Percentiles rank a stretch among this genome's conserved stretches.
Conservation (phyloP, 1,140 invertebrate genomes). For the Drosophila miranda region DNA sequence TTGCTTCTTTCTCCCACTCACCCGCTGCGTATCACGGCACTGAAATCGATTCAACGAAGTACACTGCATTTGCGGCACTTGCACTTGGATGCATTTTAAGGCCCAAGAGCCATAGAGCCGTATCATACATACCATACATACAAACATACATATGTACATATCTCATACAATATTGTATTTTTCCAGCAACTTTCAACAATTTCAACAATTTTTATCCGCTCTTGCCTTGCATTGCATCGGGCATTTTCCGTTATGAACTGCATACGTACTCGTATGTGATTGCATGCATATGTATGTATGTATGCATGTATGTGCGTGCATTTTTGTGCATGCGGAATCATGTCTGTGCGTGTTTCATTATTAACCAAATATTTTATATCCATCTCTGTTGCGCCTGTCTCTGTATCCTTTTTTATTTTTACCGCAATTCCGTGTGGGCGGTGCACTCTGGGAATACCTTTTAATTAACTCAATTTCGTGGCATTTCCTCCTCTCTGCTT, state of each 20-base stretch:
- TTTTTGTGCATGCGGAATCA: constrained; percentile 24
- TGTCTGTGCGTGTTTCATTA: constrained; percentile 64
- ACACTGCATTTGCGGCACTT: constrained; percentile 78
- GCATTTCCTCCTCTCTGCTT: constrained; percentile 60
- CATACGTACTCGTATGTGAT: constrained; percentile 25
- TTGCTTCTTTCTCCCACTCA: constrained; percentile 31
- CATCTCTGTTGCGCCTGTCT: constrained; percentile 60
- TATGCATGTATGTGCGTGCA: not conserved
- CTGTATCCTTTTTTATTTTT: constrained; percentile 19
- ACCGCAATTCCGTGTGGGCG: constrained; percentile 54
- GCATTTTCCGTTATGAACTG: constrained; percentile 73
- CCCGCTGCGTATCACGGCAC: constrained; percentile 15
- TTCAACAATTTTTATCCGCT: constrained; percentile 58
- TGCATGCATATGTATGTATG: constrained; percentile 6
- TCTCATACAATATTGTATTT: constrained; percentile 33
- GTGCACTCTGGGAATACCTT: constrained; percentile 64
- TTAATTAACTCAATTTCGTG: constrained; percentile 80
- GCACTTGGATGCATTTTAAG: constrained; percentile 78
- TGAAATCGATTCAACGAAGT: constrained; percentile 74
- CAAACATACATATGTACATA: constrained; percentile 17
- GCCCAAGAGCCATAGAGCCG: constrained; percentile 18
- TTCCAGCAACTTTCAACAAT: constrained; percentile 69
- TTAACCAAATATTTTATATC: constrained; percentile 81
- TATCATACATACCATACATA: too few relatives aligned
- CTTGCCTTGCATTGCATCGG: constrained; percentile 36